Evolutionary conservation across 2,113 vertebrate genomes (phyloP).

Genomic region (Clinocottus analis): DNA sequence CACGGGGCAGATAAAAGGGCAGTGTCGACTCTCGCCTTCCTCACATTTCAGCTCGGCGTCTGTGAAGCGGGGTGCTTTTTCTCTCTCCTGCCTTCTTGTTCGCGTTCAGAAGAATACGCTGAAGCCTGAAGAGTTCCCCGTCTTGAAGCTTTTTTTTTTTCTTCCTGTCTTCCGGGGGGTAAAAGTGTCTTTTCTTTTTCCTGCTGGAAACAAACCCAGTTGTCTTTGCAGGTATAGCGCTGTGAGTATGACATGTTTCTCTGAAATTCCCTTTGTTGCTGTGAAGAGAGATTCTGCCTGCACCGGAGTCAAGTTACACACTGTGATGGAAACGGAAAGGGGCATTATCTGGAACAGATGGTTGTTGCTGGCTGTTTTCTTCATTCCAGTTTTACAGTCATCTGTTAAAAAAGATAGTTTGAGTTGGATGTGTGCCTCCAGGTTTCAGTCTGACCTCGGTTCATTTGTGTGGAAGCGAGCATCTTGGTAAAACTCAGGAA

Average conservation of each 20-base stretch:
- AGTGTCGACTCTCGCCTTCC: constrained; percentile 54
- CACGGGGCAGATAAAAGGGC: constrained; percentile 80
- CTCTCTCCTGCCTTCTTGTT: not conserved
- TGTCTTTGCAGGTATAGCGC: constrained; percentile 1
- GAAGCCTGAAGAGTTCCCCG: not conserved
- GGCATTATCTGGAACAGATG: not conserved
- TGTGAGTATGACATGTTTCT: constrained; percentile 47
- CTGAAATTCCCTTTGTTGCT: not conserved
- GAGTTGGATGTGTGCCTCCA: not conserved
- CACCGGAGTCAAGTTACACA: not conserved
- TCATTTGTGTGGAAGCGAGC: not conserved
- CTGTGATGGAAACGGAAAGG: not conserved
- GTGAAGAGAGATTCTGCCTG: not conserved
- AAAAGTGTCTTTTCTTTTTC: not conserved
- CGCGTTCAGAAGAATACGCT: not conserved
- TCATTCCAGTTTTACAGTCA: not conserved
- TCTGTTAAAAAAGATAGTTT: not conserved
- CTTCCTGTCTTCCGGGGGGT: not conserved
- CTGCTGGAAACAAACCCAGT: not conserved
- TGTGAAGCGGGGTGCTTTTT: constrained; percentile 24
- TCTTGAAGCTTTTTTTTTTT: constrained; percentile 30
- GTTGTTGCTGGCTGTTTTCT: not conserved
- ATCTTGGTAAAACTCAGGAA: not conserved
- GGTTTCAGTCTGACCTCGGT: not conserved
- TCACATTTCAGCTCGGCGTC: constrained; percentile 64